Evolutionary conservation across 2,888 invertebrate genomes (phyloP).

Genomic region (Osmoderma eremita): DNA sequence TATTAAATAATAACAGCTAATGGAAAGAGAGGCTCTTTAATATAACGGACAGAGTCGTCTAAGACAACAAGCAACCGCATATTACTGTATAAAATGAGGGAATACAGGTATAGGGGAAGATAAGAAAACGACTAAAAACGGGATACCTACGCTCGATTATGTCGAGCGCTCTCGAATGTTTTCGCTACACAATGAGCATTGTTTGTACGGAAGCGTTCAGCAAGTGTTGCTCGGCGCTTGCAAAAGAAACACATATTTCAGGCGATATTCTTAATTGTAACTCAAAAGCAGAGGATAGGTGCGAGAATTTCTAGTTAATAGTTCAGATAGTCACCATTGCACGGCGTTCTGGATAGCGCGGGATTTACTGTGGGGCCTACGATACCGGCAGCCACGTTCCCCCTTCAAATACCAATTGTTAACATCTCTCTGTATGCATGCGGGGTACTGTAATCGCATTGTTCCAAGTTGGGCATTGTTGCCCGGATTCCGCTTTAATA

Average conservation of each 20-base stretch:
- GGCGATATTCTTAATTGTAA: no score
- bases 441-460: slow-evolving; percentile 36
- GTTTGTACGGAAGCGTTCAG: no score
- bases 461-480: slow-evolving; percentile 36
- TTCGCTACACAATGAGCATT: no score
- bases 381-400: slow-evolving; percentile 9
- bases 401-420: slow-evolving; percentile 37
- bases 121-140: no score
- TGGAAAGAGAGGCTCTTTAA: slow-evolving; percentile 1
- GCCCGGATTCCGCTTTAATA: slow-evolving; percentile 35
- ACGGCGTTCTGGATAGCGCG: background rate
- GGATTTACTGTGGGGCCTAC: slow-evolving; percentile 31
- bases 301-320: slow-evolving; percentile 17
- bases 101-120: background rate
- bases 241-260: no score
- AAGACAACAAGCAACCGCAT: slow-evolving; percentile 1
- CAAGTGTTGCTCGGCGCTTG: no score
- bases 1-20: slow-evolving; percentile 8
- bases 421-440: slow-evolving; percentile 33
- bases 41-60: slow-evolving; percentile 3
- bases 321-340: slow-evolving; percentile 16
- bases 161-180: no score
- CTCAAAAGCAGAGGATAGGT: no score
- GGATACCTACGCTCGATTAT: no score
- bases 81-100: background rate